Evolutionary conservation across 2,113 vertebrate species (phyloP).

Genomic region (Protobothrops mucrosquamatus): DNA sequence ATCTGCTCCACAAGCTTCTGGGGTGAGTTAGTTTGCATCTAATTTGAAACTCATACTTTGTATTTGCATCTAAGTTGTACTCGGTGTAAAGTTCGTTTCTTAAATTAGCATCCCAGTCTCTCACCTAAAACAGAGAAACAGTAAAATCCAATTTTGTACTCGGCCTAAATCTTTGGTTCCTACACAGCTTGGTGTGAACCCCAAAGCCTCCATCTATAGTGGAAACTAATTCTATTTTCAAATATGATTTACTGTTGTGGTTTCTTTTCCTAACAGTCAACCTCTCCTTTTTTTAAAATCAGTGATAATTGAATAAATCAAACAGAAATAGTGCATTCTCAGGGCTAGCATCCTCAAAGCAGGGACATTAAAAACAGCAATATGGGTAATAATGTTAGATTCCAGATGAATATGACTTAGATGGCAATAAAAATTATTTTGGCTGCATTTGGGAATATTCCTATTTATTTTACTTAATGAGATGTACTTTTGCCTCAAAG

Average conservation of each 20-base stretch:
- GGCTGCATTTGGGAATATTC: not conserved
- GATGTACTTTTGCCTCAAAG: not conserved
- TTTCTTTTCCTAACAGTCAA: not conserved
- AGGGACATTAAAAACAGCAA: not conserved
- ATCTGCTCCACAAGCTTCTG: slow-evolving; percentile 64
- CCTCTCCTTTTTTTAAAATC: not conserved
- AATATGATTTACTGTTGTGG: not conserved
- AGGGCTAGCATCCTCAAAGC: not conserved
- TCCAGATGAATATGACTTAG: not conserved
- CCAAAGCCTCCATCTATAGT: too few species aligned
- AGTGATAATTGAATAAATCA: not conserved
- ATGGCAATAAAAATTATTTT: not conserved
- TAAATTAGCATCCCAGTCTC: not conserved
- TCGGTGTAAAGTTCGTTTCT: rapidly evolving
- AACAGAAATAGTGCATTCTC: not conserved
- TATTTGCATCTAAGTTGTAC: slow-evolving; percentile 58
- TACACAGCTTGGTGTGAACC: not conserved
- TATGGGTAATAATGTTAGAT: not conserved
- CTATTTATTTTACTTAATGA: not conserved
- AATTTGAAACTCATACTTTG: slow-evolving; percentile 64
- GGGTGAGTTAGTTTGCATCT: slow-evolving; percentile 54
- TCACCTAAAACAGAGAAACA: slow-evolving; percentile 46
- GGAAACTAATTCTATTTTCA: not conserved
- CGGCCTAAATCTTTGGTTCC: not conserved
- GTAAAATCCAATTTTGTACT: not conserved